phyloP scores from a whole-genome alignment of 2,888 invertebrate genomes.

The Scelioninae gen. 2 region DNA sequence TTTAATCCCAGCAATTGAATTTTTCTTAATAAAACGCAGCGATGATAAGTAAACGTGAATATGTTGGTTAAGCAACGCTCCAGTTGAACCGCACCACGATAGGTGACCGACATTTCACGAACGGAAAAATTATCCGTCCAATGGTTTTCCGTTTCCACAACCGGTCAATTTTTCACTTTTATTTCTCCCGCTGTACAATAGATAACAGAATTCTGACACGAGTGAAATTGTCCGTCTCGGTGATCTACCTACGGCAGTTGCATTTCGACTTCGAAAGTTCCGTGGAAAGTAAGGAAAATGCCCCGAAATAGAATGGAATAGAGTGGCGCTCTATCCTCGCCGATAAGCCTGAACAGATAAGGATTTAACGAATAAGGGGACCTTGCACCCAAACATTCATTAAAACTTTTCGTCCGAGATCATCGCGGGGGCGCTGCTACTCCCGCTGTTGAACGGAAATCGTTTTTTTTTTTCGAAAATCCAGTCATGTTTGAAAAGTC shows the following conservation, averaged over 20 bases:
- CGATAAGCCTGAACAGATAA: background rate
- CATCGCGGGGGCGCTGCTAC: background rate
- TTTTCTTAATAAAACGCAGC: too few relatives aligned
- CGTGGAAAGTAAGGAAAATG: conserved; percentile 1
- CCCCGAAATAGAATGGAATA: background rate
- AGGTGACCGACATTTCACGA: too few relatives aligned
- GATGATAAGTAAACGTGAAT: too few relatives aligned
- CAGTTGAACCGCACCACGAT: too few relatives aligned
- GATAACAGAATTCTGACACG: background rate
- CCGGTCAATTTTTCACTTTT: too few relatives aligned
- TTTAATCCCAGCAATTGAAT: too few relatives aligned
- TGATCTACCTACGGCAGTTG: background rate
- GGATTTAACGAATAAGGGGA: background rate
- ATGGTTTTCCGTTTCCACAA: too few relatives aligned
- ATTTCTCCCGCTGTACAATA: too few relatives aligned
- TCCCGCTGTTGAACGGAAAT: background rate
- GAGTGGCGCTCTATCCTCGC: too few relatives aligned
- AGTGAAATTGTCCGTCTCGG: background rate
- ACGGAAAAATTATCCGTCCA: too few relatives aligned
- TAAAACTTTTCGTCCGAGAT: background rate
- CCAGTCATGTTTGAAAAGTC: conserved; percentile 67
- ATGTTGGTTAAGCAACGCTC: too few relatives aligned
- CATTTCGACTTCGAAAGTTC: background rate
- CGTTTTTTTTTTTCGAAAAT: background rate
- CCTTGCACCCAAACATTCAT: conserved; percentile 3